Conservation (phyloP, 2,888 invertebrate species). For the Idaea straminata region DNA sequence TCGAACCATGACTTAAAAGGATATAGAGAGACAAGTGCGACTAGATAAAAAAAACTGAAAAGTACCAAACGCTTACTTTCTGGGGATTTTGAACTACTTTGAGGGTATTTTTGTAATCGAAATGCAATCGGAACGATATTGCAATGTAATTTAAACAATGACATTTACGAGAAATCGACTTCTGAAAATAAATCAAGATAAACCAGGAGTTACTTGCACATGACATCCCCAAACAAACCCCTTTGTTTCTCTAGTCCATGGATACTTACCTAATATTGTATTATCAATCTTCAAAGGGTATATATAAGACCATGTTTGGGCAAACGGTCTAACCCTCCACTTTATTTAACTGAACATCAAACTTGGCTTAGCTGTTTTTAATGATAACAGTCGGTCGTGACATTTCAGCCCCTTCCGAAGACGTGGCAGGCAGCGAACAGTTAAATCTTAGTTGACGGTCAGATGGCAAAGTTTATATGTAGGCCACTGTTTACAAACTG, state of each 20-base stretch:
- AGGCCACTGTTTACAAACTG: background rate
- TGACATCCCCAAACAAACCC: background rate
- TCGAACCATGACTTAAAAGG: too few species aligned
- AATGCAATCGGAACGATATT: too few species aligned
- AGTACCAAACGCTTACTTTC: too few species aligned
- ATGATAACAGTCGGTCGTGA: background rate
- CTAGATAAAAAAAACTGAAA: too few species aligned
- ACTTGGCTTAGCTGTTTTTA: background rate
- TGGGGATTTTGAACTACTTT: too few species aligned
- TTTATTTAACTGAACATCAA: background rate
- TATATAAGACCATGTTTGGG: background rate
- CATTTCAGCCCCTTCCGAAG: background rate
- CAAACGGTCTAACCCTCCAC: conserved; percentile 8
- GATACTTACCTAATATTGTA: background rate
- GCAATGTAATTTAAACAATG: too few species aligned
- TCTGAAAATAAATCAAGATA: too few species aligned
- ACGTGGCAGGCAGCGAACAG: background rate
- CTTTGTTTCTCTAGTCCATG: background rate
- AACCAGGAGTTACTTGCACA: too few species aligned
- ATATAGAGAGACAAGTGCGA: too few species aligned
- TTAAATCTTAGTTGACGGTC: background rate
- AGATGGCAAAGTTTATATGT: conserved; percentile 11
- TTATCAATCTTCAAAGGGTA: background rate
- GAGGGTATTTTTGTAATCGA: too few species aligned
- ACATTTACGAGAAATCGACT: too few species aligned